Conservation (phyloP, 2,797 vertebrate genomes). For the Crossoptilon crossoptilon region DNA sequence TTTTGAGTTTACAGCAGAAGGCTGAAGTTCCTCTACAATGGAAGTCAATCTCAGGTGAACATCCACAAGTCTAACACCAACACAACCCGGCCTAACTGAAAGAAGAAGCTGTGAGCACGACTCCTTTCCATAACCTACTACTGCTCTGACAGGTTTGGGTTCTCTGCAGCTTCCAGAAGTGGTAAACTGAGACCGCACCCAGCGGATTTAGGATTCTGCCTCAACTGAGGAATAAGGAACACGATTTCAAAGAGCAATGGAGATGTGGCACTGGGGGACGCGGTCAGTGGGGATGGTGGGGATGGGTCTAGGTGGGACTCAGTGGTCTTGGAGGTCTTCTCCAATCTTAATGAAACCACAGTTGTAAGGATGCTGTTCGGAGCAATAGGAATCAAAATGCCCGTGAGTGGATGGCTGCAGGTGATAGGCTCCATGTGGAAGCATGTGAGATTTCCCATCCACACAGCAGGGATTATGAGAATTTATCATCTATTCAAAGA, state of each 20-base stretch:
- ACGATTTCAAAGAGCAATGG: too few species aligned
- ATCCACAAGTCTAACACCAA: accelerated
- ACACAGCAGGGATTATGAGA: background rate
- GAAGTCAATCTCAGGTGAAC: background rate
- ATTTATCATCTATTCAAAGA: background rate
- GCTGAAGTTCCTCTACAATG: background rate
- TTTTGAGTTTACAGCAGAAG: background rate
- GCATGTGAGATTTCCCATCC: background rate
- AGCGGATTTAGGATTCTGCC: background rate
- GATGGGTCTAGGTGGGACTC: too few species aligned
- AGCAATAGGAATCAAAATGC: background rate
- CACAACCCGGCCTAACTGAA: accelerated
- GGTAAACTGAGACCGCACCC: accelerated
- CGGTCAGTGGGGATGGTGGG: too few species aligned
- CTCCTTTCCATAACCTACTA: background rate
- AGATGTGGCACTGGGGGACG: too few species aligned
- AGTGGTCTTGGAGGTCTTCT: too few species aligned
- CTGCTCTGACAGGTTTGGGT: background rate
- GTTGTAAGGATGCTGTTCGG: background rate
- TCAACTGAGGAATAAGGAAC: background rate
- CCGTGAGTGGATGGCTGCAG: background rate
- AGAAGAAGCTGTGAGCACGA: accelerated
- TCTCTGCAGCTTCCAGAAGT: background rate
- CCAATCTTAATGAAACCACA: too few species aligned
- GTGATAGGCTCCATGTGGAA: background rate